Base-by-base conservation (phyloP, 2,797 vertebrate species). In the Harpagifer antarcticus region DNA sequence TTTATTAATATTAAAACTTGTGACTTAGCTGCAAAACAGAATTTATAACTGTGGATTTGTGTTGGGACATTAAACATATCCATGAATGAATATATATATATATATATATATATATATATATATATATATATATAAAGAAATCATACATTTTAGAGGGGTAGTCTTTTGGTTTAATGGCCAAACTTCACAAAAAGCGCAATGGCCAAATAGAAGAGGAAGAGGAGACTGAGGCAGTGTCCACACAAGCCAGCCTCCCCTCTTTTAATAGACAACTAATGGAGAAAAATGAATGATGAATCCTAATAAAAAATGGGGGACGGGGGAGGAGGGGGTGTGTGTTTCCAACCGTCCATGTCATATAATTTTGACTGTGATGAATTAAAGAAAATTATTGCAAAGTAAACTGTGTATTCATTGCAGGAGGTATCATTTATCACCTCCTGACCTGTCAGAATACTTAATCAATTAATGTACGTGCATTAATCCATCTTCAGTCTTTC, bases 291-390 rank as follows among this genome's bases (percentile, higher is more conserved):
- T 91, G 86, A 91, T 91, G 85, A 92, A 80, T 83, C 74, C 67
- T 70, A 85, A 86, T 91, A 85, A 93, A 91, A 91, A 90, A 92
- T 90, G 72, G 84, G 78, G 45, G 55, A 33, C 0, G 45, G 33
- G 57, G 31, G 7, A 44, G 67, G 47, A 67, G 72, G 72, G 68
- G 57, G 31, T 50, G 43, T 83, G 68, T 82, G 80, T 90, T 90
- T 90, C 69, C 75, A 89, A 79, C 89, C 85, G 89, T 91, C 87
- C 82, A 91, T 91, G 89, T 92, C 91, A 93, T 86, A 89, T 88
- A 87, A 91, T 90, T 91, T 86, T 88, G 89, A 92, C 92, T 89
- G 78, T 93, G 93, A 94, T 92, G 70, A 93, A 94, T 94, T 88
- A 88, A 90, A 86, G 67, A 85, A 86, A 91, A 92, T 91, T 62